Evolutionary conservation across 2,797 vertebrate species (phyloP), one percentile per base, ranked within the genome.

Genomic region (Gymnoscopelus microlampas): DNA sequence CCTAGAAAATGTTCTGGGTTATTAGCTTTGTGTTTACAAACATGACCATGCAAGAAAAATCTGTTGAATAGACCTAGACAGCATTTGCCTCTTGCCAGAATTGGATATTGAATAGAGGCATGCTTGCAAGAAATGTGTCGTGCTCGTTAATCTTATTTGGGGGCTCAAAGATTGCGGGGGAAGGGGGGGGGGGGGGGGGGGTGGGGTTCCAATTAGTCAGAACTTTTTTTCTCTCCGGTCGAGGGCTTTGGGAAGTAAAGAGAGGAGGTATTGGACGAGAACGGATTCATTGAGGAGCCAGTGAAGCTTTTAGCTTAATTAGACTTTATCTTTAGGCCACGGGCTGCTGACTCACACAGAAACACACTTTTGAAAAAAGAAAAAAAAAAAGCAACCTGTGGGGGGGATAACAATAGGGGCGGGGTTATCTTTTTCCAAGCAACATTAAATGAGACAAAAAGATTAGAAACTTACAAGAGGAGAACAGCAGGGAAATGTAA

Each of bases 231-330:
- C 71, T 77, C 82, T 66, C 85, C 79, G 77, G 78, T 75, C 69
- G 75, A 82, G 70, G 50, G 80, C 81, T 67, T 87, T 82, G 82
- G 81, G 64, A 58, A 79, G 70, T 68, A 70, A 66, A 50, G 10
- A 57, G 71, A 79, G 89, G 85, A 89, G 87, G 91, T 91, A 94
- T 91, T 91, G 92, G 88, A 83, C 78, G 74, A 83, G 60, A 88
- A 85, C 76, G 70, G 83, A 90, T 79, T 88, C 83, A 80, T 70
- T 81, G 85, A 82, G 81, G 67, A 86, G 91, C 94, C 92, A 94
- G 85, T 93, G 88, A 94, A 91, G 95, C 95, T 97, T 95, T 96
- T 95, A 96, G 91, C 90, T 93, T 95, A 96, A 96, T 96, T 95
- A 94, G 87, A 93, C 88, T 84, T 92, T 90, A 93, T 91, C 90